Percentiles rank a stretch among this genome's conserved stretches.
These are phyloP conservation scores for Heliconius nattereri DNA, from an alignment of 1,140 invertebrate species.

Conservation along the genomic window DNA sequence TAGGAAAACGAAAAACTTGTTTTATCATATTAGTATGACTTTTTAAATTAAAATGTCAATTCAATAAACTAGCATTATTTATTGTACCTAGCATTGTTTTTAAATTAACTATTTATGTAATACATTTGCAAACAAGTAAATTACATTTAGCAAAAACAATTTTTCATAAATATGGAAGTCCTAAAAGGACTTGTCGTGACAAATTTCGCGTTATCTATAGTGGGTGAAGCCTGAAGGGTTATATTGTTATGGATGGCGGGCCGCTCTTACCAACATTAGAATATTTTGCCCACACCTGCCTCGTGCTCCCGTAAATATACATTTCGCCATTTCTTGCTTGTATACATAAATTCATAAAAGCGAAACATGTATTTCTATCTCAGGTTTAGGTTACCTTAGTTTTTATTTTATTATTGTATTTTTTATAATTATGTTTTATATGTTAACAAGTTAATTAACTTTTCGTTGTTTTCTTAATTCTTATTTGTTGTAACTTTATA, in stretches of 20 bases:
- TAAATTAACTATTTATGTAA: no score
- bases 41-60: no score
- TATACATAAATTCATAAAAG: slow-evolving; percentile 15
- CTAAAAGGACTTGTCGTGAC: slow-evolving; percentile 9
- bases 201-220: slow-evolving; percentile 19
- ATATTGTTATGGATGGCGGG: slow-evolving; percentile 72
- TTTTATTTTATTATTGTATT: no score
- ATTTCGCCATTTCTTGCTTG: slow-evolving; percentile 45
- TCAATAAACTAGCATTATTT: no score
- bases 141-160: not conserved
- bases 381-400: no score
- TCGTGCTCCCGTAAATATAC: slow-evolving; percentile 56
- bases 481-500: no score
- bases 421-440: no score
- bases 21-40: no score
- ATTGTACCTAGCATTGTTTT: no score
- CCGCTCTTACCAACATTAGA: slow-evolving; percentile 69
- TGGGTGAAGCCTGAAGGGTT: slow-evolving; percentile 42
- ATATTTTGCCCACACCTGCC: slow-evolving; percentile 68
- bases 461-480: no score
- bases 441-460: no score
- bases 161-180: not conserved
- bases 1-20: no score
- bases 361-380: not conserved
- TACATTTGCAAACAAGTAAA: not conserved